A percentile compares a stretch with the other conserved stretches of the same genome.
These are phyloP conservation scores for Leptinotarsa undecemlineata DNA, from an alignment of 1,140 invertebrate genomes.

Conservation along the genomic window DNA sequence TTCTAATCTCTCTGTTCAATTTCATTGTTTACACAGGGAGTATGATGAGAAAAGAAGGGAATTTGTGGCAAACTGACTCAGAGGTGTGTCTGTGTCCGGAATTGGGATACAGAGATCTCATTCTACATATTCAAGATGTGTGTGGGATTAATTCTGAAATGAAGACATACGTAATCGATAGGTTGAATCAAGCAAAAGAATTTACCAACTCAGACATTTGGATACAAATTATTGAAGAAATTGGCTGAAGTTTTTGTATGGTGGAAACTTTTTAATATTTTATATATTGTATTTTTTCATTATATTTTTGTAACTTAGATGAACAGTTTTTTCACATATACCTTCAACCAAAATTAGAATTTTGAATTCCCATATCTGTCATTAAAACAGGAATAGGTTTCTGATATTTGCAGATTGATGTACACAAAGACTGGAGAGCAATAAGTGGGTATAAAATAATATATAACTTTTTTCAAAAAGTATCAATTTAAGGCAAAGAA, in stretches of 20 bases:
- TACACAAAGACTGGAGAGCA: too few relatives aligned
- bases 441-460: too few relatives aligned
- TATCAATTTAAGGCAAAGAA: too few relatives aligned
- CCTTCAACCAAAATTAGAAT: too few relatives aligned
- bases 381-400: too few relatives aligned
- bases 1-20: constrained; percentile 60
- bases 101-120: constrained; percentile 58
- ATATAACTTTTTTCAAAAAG: too few relatives aligned
- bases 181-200: constrained; percentile 36
- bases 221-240: constrained; percentile 36
- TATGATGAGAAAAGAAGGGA: constrained; percentile 53
- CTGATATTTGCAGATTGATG: too few relatives aligned
- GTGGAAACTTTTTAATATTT: neutral
- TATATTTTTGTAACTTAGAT: neutral
- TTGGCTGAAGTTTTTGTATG: constrained; percentile 24
- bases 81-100: constrained; percentile 56
- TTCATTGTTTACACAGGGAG: constrained; percentile 61
- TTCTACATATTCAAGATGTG: constrained; percentile 55
- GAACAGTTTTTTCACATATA: too few relatives aligned
- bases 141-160: constrained; percentile 36
- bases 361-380: too few relatives aligned
- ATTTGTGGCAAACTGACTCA: constrained; percentile 51
- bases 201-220: constrained; percentile 38
- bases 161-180: constrained; percentile 31
- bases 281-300: neutral